phyloP scores from a whole-genome alignment of 2,113 vertebrate genomes.

The Bungarus multicinctus region DNA sequence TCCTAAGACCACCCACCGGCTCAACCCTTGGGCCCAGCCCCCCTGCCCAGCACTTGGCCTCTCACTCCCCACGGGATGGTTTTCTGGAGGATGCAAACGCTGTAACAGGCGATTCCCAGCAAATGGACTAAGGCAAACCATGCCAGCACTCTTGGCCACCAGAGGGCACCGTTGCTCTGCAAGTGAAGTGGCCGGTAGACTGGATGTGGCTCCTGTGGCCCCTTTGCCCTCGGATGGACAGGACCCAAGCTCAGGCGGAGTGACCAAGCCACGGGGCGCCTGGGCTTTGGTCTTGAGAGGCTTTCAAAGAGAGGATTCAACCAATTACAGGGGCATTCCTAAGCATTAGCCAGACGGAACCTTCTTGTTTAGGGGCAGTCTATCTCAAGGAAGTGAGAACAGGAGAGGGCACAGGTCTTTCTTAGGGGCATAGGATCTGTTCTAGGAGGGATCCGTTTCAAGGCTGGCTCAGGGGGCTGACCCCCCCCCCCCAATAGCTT shows the following conservation, averaged over 20 bases:
- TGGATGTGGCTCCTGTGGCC: accelerated
- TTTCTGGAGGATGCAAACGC: neutral
- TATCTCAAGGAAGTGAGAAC: neutral
- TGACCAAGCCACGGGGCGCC: neutral
- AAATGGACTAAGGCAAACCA: neutral
- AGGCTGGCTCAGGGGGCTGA: no score
- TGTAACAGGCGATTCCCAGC: neutral
- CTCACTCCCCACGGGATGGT: neutral
- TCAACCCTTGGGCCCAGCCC: neutral
- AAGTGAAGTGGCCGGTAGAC: neutral
- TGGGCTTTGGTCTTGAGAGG: neutral
- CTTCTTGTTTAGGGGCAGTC: neutral
- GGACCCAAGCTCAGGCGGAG: neutral
- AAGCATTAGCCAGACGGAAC: neutral
- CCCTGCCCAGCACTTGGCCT: neutral
- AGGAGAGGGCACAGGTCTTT: neutral
- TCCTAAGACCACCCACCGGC: neutral
- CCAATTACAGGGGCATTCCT: neutral
- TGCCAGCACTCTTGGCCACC: neutral
- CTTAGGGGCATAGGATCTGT: neutral
- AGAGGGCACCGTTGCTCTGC: neutral
- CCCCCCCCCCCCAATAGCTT: neutral
- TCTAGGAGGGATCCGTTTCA: neutral
- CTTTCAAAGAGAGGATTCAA: neutral
- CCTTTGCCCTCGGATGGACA: neutral